Conservation (phyloP, 2,113 vertebrate genomes). For the Ellobius talpinus region DNA sequence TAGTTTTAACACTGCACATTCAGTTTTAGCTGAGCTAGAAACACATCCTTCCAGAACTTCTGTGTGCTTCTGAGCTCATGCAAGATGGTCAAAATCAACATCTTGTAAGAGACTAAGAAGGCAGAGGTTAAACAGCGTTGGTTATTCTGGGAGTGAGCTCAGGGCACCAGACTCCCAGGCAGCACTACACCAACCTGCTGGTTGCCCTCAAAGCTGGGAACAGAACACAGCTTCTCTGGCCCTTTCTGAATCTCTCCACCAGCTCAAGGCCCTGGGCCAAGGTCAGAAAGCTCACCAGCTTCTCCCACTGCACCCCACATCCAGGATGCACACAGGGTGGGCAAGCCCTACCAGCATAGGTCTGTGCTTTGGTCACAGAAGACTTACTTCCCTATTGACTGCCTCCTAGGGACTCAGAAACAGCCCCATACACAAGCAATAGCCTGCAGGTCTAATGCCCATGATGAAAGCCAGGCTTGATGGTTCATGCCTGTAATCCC, state of each 20-base stretch:
- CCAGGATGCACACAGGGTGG: background rate
- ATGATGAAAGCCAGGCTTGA: background rate
- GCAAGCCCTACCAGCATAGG: background rate
- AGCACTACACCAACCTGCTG: background rate
- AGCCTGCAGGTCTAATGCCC: background rate
- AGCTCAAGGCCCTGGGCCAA: background rate
- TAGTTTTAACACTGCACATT: too few species aligned
- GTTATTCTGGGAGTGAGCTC: rapidly evolving
- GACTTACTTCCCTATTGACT: too few species aligned
- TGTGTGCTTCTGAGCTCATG: background rate
- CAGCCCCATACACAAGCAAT: background rate
- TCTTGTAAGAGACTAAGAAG: background rate
- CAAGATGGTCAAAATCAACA: background rate
- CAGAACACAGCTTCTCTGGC: background rate
- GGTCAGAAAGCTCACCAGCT: background rate
- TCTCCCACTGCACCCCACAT: rapidly evolving
- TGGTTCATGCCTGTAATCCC: background rate
- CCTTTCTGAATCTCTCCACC: background rate
- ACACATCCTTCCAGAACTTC: background rate
- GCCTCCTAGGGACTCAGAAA: background rate
- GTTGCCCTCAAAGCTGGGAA: background rate
- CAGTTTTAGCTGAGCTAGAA: background rate
- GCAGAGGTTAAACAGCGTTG: rapidly evolving
- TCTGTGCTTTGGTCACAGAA: too few species aligned
- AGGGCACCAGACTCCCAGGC: background rate